Base-by-base conservation (phyloP, 1,140 invertebrate species). In the Nomia melanderi region DNA sequence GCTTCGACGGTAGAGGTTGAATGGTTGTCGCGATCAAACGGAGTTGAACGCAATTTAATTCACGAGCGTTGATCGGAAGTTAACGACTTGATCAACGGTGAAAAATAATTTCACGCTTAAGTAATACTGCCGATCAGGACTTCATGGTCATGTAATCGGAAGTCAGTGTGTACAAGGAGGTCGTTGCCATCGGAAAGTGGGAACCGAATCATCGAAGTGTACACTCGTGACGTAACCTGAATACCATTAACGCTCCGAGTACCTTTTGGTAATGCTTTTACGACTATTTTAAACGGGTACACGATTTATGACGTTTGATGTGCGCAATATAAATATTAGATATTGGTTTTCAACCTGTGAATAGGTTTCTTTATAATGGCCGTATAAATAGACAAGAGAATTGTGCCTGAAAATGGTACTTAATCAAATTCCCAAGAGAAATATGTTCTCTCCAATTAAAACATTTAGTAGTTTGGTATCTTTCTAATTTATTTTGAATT, bases 141-240 rank as follows among this genome's bases (percentile, higher is more conserved):
- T 33, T 64, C 60, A 64, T 29, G 50, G 60, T 65, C 63, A 23
- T 29, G 33, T 39, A 39, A 62, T 62, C 59, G 59, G 59, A 62
- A 62, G 59, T n/a, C 72, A 5, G 2, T 31, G 47, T 33, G 41
- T 50, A 53, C 41, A 9, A 8, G 23, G 41, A 47, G 63, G 39
- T 33, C 63, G 47, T 53, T 53, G 63, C 25, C 47, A 53, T 33
- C 59, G 56, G 44, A 74, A 54, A 39, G n/a, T 53, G 71, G 71
- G 36, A 62, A 50, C 53, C 47, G 47, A 63, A 50, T 33, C 59
- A 7, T 74, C 50, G 29, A 14, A 1, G 33, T 25, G 59, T 17
- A 41, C 9, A 6, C 33, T 36, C 8, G 33, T 62, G 59, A 62
- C 59, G 33, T n/a, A 62, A 62, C 33, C n/a, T 8, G 59, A 62